phyloP scores from a whole-genome alignment of 2,113 vertebrate genomes.

The Arothron firmamentum region DNA sequence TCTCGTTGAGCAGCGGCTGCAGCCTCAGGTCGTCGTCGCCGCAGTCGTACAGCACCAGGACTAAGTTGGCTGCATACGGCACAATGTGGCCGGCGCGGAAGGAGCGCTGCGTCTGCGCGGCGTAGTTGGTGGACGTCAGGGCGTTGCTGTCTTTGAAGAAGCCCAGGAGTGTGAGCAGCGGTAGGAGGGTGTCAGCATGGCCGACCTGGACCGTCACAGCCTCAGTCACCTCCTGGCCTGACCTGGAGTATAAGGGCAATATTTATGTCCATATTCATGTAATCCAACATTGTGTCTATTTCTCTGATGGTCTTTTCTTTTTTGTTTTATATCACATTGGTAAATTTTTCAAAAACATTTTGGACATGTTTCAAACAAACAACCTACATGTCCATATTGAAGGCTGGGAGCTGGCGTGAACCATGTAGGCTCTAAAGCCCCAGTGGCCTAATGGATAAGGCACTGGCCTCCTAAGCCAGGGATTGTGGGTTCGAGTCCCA shows the following conservation, averaged over 20 bases:
- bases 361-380: too few relatives aligned
- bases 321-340: background rate
- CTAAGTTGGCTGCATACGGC: slow-evolving; percentile 88
- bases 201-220: slow-evolving; percentile 87
- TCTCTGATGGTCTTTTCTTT: background rate
- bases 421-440: slow-evolving; percentile 43
- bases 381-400: too few relatives aligned
- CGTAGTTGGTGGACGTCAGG: slow-evolving; percentile 80
- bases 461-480: slow-evolving; percentile 74
- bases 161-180: slow-evolving; percentile 88
- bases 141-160: slow-evolving; percentile 83
- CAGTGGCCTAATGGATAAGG: slow-evolving; percentile 84
- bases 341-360: too few relatives aligned
- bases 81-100: slow-evolving; percentile 86
- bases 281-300: too few relatives aligned
- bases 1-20: slow-evolving; percentile 89
- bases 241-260: slow-evolving; percentile 64
- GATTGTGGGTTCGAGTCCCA: slow-evolving; percentile 66
- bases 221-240: slow-evolving; percentile 76
- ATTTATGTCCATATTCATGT: too few relatives aligned
- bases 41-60: slow-evolving; percentile 88
- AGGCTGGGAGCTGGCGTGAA: too few relatives aligned
- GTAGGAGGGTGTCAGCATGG: slow-evolving; percentile 92
- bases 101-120: slow-evolving; percentile 66
- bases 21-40: slow-evolving; percentile 74